phyloP scores from a whole-genome alignment of 2,888 invertebrate genomes.

The Cistogaster globosa region DNA sequence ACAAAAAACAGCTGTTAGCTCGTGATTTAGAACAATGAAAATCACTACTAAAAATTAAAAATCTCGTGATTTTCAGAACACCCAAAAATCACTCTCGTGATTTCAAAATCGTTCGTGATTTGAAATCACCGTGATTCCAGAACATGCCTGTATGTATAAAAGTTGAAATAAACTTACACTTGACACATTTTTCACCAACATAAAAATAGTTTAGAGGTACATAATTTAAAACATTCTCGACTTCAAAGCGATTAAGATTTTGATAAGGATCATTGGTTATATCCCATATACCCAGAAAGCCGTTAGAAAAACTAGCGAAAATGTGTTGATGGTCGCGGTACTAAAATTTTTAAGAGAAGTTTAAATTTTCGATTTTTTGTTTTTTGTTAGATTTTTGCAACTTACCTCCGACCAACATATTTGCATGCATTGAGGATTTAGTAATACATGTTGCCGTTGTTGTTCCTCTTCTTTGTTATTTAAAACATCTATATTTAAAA shows the following conservation, averaged over 20 bases:
- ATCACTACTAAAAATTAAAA: no score
- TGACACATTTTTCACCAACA: constrained; percentile 84
- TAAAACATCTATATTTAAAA: constrained; percentile 74
- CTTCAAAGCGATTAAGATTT: constrained; percentile 77
- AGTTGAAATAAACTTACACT: constrained; percentile 81
- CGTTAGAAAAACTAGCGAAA: constrained; percentile 86
- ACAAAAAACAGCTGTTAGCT: no score
- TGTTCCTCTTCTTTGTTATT: background rate
- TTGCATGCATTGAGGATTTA: constrained; percentile 73
- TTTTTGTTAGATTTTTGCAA: background rate
- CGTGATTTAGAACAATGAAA: no score
- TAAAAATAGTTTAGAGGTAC: constrained; percentile 84
- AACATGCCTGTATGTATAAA: no score
- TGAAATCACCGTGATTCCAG: no score
- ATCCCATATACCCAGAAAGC: constrained; percentile 86
- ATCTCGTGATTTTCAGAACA: no score
- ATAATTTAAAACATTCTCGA: constrained; percentile 80
- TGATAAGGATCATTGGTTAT: constrained; percentile 80
- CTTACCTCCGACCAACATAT: constrained; percentile 81
- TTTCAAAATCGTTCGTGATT: no score
- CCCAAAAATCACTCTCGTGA: no score
- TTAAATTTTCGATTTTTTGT: background rate
- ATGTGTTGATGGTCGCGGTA: constrained; percentile 83
- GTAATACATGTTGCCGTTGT: constrained; percentile 40
- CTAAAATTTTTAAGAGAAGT: constrained; percentile 51